Percentiles rank a stretch among this genome's conserved stretches.
Evolutionary conservation across 2,797 vertebrate species (phyloP).

Genomic region (Acanthurus lineatus): DNA sequence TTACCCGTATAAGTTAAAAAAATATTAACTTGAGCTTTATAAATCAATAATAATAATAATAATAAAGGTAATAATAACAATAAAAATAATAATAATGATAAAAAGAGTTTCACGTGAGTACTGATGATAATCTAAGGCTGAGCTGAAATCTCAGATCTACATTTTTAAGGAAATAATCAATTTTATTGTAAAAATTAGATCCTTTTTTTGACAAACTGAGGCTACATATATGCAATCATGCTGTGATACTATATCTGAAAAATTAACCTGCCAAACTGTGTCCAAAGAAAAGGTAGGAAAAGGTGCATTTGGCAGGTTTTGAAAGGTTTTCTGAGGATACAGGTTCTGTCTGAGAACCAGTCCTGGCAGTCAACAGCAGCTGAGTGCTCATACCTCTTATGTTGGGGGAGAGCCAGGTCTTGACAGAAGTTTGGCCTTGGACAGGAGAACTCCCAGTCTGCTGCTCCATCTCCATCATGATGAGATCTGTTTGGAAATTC

Average conservation of each 20-base stretch:
- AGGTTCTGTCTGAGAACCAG: not conserved
- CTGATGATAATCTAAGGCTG: not conserved
- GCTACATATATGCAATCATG: not conserved
- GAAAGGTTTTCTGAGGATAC: not conserved
- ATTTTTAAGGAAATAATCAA: too few species aligned
- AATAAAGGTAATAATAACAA: too few species aligned
- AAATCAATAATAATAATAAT: not conserved
- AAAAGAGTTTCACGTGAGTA: too few species aligned
- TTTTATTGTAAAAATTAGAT: too few species aligned
- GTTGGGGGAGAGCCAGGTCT: constrained; percentile 55
- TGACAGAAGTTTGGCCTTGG: constrained; percentile 52
- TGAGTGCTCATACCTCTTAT: constrained; percentile 69
- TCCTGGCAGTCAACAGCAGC: constrained; percentile 9
- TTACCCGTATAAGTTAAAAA: not conserved
- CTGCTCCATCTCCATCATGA: constrained; percentile 61
- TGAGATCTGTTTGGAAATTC: constrained; percentile 33
- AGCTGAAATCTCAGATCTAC: not conserved
- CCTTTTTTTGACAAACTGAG: not conserved
- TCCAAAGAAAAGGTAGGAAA: not conserved
- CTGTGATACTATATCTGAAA: not conserved
- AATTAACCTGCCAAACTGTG: not conserved
- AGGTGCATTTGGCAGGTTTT: constrained; percentile 2
- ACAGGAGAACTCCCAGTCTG: constrained; percentile 49
- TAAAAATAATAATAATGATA: too few species aligned
- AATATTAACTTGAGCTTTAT: not conserved